These are phyloP conservation scores for Chaitophorus viminalis DNA, from an alignment of 2,888 invertebrate species.

Conservation along the genomic window DNA sequence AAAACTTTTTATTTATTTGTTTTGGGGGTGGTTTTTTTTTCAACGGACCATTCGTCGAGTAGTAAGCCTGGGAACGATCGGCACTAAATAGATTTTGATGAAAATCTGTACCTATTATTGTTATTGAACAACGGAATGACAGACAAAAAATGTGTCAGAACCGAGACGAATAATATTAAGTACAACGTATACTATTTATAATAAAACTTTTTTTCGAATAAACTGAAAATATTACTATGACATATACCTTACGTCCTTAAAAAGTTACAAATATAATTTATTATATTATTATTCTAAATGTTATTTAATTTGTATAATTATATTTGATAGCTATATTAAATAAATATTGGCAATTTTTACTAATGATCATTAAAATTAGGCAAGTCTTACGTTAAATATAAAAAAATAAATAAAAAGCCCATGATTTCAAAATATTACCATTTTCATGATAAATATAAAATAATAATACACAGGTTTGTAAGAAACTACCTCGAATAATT, in stretches of 20 bases:
- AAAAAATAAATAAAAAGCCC: too few species aligned
- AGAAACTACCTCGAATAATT: background rate
- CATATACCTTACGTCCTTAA: too few species aligned
- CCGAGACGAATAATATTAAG: background rate
- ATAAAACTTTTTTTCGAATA: background rate
- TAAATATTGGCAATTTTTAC: background rate
- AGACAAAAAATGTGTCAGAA: background rate
- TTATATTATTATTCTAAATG: background rate
- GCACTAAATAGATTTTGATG: slow-evolving; percentile 15
- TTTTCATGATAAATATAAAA: background rate
- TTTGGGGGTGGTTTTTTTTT: background rate
- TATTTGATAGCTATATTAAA: background rate
- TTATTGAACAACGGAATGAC: background rate
- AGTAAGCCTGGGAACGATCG: slow-evolving; percentile 24
- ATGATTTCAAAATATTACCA: too few species aligned
- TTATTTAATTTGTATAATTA: too few species aligned
- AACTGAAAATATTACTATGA: background rate
- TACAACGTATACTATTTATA: background rate
- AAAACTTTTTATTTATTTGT: slow-evolving; percentile 6
- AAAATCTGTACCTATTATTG: slow-evolving; percentile 33
- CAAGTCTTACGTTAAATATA: too few species aligned
- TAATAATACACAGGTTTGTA: background rate
- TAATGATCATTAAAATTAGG: background rate
- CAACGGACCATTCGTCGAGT: background rate
- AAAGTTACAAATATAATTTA: background rate